phyloP scores from a whole-genome alignment of 2,888 invertebrate species.

The Oscheius sp. region DNA sequence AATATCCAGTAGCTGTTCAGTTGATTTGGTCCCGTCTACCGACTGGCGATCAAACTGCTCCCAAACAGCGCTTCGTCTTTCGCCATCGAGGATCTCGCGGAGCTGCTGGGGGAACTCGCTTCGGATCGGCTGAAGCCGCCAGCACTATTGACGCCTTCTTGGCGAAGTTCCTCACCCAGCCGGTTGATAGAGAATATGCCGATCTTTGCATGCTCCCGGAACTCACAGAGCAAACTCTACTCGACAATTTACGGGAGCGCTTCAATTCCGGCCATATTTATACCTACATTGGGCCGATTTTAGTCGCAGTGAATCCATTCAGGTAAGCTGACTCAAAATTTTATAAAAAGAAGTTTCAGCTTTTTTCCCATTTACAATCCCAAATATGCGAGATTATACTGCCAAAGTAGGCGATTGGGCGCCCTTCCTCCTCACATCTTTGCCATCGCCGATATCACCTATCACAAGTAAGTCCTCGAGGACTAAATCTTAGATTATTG shows the following conservation, averaged over 20 bases:
- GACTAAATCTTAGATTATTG: neutral
- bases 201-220: constrained; percentile 94
- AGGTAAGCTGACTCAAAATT: constrained; percentile 36
- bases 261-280: constrained; percentile 92
- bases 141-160: constrained; percentile 87
- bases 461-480: constrained; percentile 65
- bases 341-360: constrained; percentile 67
- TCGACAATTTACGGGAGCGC: constrained; percentile 82
- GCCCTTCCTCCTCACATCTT: constrained; percentile 95
- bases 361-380: constrained; percentile 97
- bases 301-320: constrained; percentile 90
- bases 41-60: constrained; percentile 40
- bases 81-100: constrained; percentile 48
- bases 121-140: constrained; percentile 77
- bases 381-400: constrained; percentile 91
- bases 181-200: constrained; percentile 87
- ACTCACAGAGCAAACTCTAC: constrained; percentile 88
- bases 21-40: constrained; percentile 55
- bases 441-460: constrained; percentile 77
- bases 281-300: constrained; percentile 86
- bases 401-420: constrained; percentile 86
- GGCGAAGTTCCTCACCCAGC: constrained; percentile 90
- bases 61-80: constrained; percentile 54
- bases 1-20: constrained; percentile 74
- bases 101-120: constrained; percentile 74